A percentile compares a stretch with the other conserved stretches of the same genome.
These are phyloP conservation scores for Botrylloides violaceus DNA, from an alignment of 23 tunicate species.

Conservation along the genomic window DNA sequence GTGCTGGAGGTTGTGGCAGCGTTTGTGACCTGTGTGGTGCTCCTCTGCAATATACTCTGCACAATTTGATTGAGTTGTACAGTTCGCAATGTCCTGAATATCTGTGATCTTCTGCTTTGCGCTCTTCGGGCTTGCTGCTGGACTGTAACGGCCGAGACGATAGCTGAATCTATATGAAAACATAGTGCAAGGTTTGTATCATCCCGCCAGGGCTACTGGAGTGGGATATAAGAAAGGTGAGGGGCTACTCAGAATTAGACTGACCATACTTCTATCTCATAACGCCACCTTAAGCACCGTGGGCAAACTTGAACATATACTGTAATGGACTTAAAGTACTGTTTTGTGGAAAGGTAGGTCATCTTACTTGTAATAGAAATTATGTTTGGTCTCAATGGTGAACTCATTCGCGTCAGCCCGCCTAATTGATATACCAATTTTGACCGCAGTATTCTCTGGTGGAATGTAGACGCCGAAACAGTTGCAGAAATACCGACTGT, in stretches of 20 bases:
- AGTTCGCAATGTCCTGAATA: not conserved
- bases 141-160: not conserved
- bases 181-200: no score
- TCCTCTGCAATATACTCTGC: no score
- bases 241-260: no score
- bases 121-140: conserved; percentile 1
- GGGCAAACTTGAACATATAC: no score
- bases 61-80: not conserved
- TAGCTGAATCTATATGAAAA: no score
- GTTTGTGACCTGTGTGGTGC: no score
- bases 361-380: not conserved
- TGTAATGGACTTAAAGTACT: no score
- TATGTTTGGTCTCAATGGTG: not conserved
- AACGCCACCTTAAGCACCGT: no score
- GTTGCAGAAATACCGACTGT: not conserved
- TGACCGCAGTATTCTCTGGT: not conserved
- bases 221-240: no score
- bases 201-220: no score
- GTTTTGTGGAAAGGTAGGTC: no score
- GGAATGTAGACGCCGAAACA: not conserved
- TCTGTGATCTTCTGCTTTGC: not conserved
- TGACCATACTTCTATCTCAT: no score
- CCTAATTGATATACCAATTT: not conserved
- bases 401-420: not conserved
- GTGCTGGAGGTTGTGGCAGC: not conserved